A percentile compares a stretch with the other conserved stretches of the same genome.
These are phyloP conservation scores for Odobenus rosmarus DNA, from an alignment of 2,113 vertebrate species.

Conservation along the genomic window DNA sequence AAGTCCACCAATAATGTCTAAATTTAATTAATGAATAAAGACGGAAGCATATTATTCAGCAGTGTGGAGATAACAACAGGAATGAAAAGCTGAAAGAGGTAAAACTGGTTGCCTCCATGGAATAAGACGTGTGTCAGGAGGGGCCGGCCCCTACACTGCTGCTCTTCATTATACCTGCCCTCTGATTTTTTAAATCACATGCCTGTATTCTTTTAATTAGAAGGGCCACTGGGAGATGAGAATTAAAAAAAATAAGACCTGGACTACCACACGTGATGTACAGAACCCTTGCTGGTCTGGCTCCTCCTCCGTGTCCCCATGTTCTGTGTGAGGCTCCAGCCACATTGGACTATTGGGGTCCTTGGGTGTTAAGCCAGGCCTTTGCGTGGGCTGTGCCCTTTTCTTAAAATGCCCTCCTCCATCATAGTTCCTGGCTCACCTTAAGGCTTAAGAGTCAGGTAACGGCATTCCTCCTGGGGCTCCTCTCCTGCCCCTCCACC, in stretches of 20 bases:
- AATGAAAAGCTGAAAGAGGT: background rate
- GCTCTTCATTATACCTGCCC: background rate
- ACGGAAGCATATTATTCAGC: background rate
- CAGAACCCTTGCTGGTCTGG: background rate
- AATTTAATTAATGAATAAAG: background rate
- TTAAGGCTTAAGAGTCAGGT: background rate
- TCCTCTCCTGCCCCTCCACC: background rate
- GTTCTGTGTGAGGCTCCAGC: background rate
- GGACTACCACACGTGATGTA: background rate
- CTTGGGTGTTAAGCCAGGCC: background rate
- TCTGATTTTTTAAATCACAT: background rate
- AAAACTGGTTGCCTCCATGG: background rate
- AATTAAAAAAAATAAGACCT: background rate
- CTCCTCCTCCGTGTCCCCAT: no score
- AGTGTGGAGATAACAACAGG: background rate
- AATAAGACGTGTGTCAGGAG: background rate
- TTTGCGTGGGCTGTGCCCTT: background rate
- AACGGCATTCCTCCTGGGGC: background rate
- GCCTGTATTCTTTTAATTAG: background rate
- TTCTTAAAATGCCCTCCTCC: background rate
- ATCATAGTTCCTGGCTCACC: background rate
- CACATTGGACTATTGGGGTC: background rate
- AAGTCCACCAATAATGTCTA: background rate
- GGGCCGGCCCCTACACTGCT: rapidly evolving
- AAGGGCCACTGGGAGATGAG: background rate